Evolutionary conservation across 2,888 invertebrate genomes (phyloP).

Genomic region (Drosophila cognata): DNA sequence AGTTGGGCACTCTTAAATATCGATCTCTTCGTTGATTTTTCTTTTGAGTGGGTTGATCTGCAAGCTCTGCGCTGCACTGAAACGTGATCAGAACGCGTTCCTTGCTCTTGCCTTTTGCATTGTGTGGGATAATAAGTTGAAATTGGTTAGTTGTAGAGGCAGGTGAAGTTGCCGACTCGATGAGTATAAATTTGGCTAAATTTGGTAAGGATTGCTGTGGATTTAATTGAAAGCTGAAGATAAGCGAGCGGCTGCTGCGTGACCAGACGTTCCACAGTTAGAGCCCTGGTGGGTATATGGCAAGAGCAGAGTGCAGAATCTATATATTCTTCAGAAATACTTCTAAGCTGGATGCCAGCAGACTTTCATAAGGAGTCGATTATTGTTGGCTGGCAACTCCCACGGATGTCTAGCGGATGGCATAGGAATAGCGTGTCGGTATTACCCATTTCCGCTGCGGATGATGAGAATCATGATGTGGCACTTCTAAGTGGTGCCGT

Average conservation of each 20-base stretch:
- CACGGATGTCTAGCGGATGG: conserved; percentile 32
- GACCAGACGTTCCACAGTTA: conserved; percentile 12
- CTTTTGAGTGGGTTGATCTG: conserved; percentile 36
- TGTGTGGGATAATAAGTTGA: conserved; percentile 75
- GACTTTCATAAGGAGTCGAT: conserved; percentile 7
- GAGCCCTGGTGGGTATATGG: not conserved
- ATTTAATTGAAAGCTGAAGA: conserved; percentile 52
- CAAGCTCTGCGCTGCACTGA: conserved; percentile 28
- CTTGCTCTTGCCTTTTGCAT: conserved; percentile 26
- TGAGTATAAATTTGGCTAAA: conserved; percentile 26
- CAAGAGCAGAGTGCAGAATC: not conserved
- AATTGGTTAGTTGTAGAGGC: conserved; percentile 60
- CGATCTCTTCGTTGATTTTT: not conserved
- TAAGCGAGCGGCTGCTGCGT: conserved; percentile 2
- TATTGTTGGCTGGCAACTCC: conserved; percentile 31
- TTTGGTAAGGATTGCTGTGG: conserved; percentile 34
- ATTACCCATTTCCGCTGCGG: conserved; percentile 72
- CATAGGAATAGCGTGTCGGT: conserved; percentile 19
- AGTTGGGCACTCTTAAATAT: not conserved
- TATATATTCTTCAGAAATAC: not conserved
- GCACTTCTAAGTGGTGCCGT: conserved; percentile 20
- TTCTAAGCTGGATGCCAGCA: conserved; percentile 3
- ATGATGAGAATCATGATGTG: conserved; percentile 40
- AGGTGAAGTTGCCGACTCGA: conserved; percentile 34
- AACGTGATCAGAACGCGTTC: conserved; percentile 62